phyloP scores from a whole-genome alignment of 30 jellyfish, hydroid and myxozoan genomes.

The Turritopsis rubra region DNA sequence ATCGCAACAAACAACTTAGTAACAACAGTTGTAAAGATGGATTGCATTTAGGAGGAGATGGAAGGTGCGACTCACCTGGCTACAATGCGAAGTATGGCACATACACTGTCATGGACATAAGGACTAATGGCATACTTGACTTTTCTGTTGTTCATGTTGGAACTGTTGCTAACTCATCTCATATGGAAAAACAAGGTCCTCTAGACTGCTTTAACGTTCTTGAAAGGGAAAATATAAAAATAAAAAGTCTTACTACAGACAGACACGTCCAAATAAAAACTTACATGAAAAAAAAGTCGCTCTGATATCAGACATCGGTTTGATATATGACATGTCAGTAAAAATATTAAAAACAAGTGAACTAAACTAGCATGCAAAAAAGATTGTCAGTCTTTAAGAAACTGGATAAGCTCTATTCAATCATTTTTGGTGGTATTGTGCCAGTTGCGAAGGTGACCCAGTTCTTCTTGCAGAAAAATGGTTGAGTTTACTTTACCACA shows the following conservation, averaged over 20 bases:
- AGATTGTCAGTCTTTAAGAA: background rate
- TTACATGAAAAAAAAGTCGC: constrained; percentile 24
- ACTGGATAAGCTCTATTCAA: constrained; percentile 26
- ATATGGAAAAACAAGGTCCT: too few relatives aligned
- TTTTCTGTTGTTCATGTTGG: too few relatives aligned
- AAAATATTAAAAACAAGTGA: constrained; percentile 25
- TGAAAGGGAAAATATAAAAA: too few relatives aligned
- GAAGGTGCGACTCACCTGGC: background rate
- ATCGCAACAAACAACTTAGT: background rate
- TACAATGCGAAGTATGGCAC: background rate
- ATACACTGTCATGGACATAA: background rate
- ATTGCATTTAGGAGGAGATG: background rate
- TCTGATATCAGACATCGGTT: constrained; percentile 38
- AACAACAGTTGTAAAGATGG: background rate
- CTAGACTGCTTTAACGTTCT: too few relatives aligned
- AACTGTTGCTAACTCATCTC: too few relatives aligned
- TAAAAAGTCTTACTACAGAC: constrained; percentile 33
- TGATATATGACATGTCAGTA: constrained; percentile 48
- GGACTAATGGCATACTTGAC: too few relatives aligned
- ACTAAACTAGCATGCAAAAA: constrained; percentile 3
- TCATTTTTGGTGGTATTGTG: constrained; percentile 55
- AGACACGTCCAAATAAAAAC: constrained; percentile 34
- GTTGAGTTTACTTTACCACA: constrained; percentile 16
- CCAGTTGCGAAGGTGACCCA: constrained; percentile 32
- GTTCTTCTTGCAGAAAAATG: constrained; percentile 27